Percentiles rank a stretch among this genome's conserved stretches.
phyloP scores from a whole-genome alignment of 2,888 invertebrate species.

The Polyommatus iphigenia region DNA sequence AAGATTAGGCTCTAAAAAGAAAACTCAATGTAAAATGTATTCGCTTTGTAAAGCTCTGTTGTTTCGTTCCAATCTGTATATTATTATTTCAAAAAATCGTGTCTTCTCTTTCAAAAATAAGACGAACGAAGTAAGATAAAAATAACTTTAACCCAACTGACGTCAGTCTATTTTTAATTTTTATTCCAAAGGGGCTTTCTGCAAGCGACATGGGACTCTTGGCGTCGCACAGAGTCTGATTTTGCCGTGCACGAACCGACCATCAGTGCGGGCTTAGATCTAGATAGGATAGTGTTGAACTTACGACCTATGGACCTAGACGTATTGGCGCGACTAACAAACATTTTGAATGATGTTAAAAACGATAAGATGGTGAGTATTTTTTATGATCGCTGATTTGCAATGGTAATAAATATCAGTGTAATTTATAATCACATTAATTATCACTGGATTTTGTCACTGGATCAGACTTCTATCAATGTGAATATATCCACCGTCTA shows the following conservation, averaged over 20 bases:
- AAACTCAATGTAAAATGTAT: too few relatives aligned
- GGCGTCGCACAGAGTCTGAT: conserved; percentile 58
- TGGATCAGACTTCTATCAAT: neutral
- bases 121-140: too few relatives aligned
- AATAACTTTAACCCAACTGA: too few relatives aligned
- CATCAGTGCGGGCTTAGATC: conserved; percentile 49
- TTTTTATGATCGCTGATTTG: neutral
- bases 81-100: too few relatives aligned
- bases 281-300: conserved; percentile 55
- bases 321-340: conserved; percentile 41
- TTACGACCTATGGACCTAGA: conserved; percentile 55
- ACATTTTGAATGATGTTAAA: conserved; percentile 33
- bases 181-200: conserved; percentile 48
- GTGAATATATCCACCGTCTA: too few relatives aligned
- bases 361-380: neutral
- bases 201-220: conserved; percentile 63
- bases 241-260: conserved; percentile 47
- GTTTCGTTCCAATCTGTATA: neutral
- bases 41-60: too few relatives aligned
- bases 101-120: too few relatives aligned
- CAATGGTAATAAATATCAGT: too few relatives aligned
- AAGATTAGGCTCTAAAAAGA: neutral
- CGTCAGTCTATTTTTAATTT: neutral
- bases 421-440: too few relatives aligned
- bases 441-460: neutral